phyloP scores from a whole-genome alignment of 2,888 invertebrate genomes.

The Gortyna flavago region DNA sequence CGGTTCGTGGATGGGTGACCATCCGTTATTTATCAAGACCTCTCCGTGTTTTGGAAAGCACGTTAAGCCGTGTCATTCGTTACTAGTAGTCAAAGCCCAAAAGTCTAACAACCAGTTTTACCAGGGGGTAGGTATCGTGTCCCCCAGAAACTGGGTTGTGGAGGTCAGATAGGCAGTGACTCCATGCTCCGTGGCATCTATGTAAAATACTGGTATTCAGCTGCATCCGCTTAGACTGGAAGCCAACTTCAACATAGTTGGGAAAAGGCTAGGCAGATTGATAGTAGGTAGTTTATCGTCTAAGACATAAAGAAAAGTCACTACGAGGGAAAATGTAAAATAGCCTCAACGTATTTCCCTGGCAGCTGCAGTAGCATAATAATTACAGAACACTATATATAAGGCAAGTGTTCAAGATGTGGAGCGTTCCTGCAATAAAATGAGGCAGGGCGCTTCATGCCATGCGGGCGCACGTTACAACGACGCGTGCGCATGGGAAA shows the following conservation, averaged over 20 bases:
- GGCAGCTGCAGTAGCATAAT: slow-evolving; percentile 57
- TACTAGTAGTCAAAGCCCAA: background rate
- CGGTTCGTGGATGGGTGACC: background rate
- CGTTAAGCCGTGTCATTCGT: background rate
- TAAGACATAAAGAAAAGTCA: background rate
- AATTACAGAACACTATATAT: slow-evolving; percentile 50
- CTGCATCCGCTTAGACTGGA: background rate
- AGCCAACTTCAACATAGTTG: background rate
- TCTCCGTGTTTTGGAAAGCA: background rate
- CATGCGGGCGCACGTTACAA: slow-evolving; percentile 81
- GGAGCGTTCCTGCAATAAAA: slow-evolving; percentile 67
- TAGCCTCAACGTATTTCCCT: slow-evolving; percentile 43
- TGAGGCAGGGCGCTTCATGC: slow-evolving; percentile 80
- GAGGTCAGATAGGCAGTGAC: too few relatives aligned
- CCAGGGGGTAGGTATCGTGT: background rate
- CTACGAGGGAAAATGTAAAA: slow-evolving; percentile 22
- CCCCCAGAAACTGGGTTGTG: background rate
- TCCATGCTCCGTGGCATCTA: too few relatives aligned
- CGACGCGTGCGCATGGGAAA: slow-evolving; percentile 66
- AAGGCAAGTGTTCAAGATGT: slow-evolving; percentile 65
- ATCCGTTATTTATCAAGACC: background rate
- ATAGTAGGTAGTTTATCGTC: background rate
- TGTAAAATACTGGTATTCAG: background rate
- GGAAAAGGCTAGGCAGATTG: background rate
- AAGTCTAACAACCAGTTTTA: background rate